Conservation (phyloP, 2,797 vertebrate species). For the Phoebastria nigripes region DNA sequence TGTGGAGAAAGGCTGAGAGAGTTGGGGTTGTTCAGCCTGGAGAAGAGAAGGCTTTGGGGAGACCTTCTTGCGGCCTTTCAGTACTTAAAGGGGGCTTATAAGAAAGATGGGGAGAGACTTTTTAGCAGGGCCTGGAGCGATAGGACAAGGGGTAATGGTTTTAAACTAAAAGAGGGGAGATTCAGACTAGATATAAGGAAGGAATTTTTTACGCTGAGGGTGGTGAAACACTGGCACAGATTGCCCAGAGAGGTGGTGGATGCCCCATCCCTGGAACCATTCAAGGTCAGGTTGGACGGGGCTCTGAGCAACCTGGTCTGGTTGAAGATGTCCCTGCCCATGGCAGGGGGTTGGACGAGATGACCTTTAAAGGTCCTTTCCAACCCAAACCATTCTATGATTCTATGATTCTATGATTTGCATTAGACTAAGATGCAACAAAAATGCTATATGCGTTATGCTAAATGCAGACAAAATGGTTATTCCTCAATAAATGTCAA, state of each 20-base stretch:
- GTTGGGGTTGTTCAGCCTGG: not conserved
- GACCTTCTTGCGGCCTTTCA: not conserved
- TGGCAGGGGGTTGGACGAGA: too few species aligned
- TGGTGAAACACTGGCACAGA: too few species aligned
- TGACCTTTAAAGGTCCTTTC: too few species aligned
- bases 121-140: accelerated
- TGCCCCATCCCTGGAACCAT: too few species aligned
- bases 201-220: too few species aligned
- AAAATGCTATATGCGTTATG: not conserved
- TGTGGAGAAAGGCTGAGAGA: too few species aligned
- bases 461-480: not conserved
- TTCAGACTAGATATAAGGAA: too few species aligned
- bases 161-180: not conserved
- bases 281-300: too few species aligned
- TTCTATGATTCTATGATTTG: not conserved
- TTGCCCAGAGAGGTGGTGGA: too few species aligned
- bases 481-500: not conserved
- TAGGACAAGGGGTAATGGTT: not conserved
- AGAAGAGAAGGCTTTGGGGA: not conserved
- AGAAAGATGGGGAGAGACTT: not conserved
- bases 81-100: too few species aligned
- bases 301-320: too few species aligned
- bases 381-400: too few species aligned
- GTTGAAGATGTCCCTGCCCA: not conserved
- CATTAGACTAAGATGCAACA: not conserved